Base-by-base conservation (phyloP, 2,888 invertebrate genomes). In the Leistus spinibarbis region DNA sequence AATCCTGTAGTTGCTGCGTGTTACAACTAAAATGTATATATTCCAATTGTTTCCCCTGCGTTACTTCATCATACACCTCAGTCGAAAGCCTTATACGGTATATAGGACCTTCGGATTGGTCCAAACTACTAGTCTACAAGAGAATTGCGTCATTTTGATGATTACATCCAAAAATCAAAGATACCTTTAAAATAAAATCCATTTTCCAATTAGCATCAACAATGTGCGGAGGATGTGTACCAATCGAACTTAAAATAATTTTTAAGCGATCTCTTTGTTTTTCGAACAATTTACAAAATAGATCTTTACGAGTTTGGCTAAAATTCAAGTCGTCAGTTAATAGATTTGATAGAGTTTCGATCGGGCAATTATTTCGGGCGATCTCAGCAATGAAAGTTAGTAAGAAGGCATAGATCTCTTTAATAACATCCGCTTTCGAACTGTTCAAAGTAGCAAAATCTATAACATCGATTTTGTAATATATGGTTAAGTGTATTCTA, bases 1-100 rank as follows among this genome's bases (percentile, higher is more conserved):
- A 85, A 84, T 91, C 91, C 80, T 91, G 91, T 64, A 92, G 81
- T 80, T 91, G 89, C 78, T 90, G 90, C 54, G 87, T 87, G 57
- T 88, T 89, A 81, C 91, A 91, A 2, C 88, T 89, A 79, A 91
- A 91, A 77, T 86, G 86, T 16, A 91, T 81, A 79, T 88, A 86
- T 53, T 88, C 86, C 3, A 86, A 76, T 57, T 83, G 80, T 62
- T 82, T 86, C 1, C 77, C 78, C 57, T 88, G 85, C 0, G 85
- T 86, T 78, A 86, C 86, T 75, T 78, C 71, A 78, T 83, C 81
- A 78, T 79, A 84, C 20, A 79, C 79, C 76, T 85, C 83, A 1
- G 82, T 81, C 65, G 82, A 78, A 40, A 86, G 77, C 17, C 80
- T 80, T 73, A 85, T 81, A 73, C 84, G 79, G 78, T 85, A 85